Evolutionary conservation across 2,888 invertebrate genomes (phyloP).

Genomic region (Nymphalis c-album): DNA sequence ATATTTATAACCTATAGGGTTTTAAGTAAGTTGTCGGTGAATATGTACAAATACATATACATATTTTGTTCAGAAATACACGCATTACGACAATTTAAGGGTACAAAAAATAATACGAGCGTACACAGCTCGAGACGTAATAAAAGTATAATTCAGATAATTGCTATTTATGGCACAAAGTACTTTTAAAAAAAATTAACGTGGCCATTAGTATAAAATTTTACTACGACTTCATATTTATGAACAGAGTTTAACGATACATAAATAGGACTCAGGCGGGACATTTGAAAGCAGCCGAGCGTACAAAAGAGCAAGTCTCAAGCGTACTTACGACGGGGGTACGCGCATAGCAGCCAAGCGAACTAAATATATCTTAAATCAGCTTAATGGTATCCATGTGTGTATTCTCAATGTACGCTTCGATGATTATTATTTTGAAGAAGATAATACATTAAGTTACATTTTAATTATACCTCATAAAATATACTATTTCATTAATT

Average conservation of each 20-base stretch:
- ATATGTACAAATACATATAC: no score
- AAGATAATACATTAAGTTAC: not conserved
- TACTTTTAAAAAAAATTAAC: not conserved
- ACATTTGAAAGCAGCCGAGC: conserved; percentile 24
- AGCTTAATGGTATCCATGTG: conserved; percentile 11
- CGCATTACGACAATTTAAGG: no score
- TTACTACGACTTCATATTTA: conserved; percentile 20
- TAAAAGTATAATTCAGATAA: not conserved
- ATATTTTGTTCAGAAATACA: no score
- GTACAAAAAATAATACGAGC: not conserved
- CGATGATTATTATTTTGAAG: conserved; percentile 2
- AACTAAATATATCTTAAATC: conserved; percentile 12
- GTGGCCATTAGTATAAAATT: conserved; percentile 5
- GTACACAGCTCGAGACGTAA: not conserved
- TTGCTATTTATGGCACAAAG: not conserved
- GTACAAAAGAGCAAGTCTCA: conserved; percentile 23
- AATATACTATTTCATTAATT: no score
- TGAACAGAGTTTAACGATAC: conserved; percentile 22
- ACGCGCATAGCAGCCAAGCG: conserved; percentile 6
- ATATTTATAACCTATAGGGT: no score
- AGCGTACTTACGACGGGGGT: conserved; percentile 13
- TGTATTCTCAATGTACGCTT: conserved; percentile 8
- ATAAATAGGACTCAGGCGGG: conserved; percentile 28
- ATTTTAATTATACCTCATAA: no score
- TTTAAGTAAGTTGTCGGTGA: no score